Conservation (phyloP, 2,888 invertebrate genomes). For the Exephanes ischioxanthus region DNA sequence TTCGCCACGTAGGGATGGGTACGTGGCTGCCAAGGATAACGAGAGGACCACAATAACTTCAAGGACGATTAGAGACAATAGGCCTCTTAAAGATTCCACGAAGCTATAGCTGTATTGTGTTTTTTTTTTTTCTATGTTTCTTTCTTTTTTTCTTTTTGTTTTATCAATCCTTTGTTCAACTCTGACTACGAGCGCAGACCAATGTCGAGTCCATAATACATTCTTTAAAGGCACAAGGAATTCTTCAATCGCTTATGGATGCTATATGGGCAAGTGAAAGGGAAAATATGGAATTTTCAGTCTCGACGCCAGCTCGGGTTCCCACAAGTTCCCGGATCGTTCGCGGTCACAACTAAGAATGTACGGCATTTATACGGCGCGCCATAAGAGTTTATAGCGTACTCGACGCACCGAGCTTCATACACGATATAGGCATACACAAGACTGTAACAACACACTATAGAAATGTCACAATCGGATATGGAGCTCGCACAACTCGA, state of each 20-base stretch:
- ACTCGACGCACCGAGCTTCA: slow-evolving; percentile 14
- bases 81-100: slow-evolving; percentile 64
- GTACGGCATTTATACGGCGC: slow-evolving; percentile 55
- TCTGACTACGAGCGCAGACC: not conserved
- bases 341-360: slow-evolving; percentile 15
- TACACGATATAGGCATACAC: slow-evolving; percentile 64
- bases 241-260: slow-evolving; percentile 41
- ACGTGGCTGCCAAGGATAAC: slow-evolving; percentile 58
- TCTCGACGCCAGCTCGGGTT: slow-evolving; percentile 33
- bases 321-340: slow-evolving; percentile 51
- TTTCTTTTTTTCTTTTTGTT: slow-evolving; percentile 41
- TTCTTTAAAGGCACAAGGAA: slow-evolving; percentile 28
- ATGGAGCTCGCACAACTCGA: slow-evolving; percentile 56
- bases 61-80: slow-evolving; percentile 68
- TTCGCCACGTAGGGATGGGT: slow-evolving; percentile 30
- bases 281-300: slow-evolving; percentile 62
- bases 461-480: slow-evolving; percentile 75
- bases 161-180: slow-evolving; percentile 51
- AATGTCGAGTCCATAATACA: slow-evolving; percentile 10
- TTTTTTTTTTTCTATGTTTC: slow-evolving; percentile 7
- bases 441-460: slow-evolving; percentile 52
- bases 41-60: slow-evolving; percentile 52
- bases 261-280: slow-evolving; percentile 59
- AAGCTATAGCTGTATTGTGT: slow-evolving; percentile 57
- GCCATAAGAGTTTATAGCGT: slow-evolving; percentile 58